Base-by-base conservation (phyloP, 1,140 invertebrate species). In the Ceratitis capitata region DNA sequence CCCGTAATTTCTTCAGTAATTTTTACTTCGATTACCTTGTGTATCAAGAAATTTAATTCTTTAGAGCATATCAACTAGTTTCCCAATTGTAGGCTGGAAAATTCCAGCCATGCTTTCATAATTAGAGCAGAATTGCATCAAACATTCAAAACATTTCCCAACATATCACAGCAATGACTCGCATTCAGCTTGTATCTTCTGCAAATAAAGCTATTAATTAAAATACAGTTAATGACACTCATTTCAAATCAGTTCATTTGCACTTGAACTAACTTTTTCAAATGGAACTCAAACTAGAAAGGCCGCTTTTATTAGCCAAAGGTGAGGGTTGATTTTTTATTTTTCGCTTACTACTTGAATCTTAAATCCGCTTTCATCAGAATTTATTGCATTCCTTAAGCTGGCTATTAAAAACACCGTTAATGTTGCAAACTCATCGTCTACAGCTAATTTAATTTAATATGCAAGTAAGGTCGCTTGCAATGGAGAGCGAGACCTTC, bases 381-480 rank as follows among this genome's bases (percentile, higher is more conserved):
- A 78, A 78, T 78, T 78, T 78, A 78, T 78, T 78, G 69, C 69
- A 78, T 42, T 45, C 69, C n/a, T 45, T 78, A 78, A 78, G 69
- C 69, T 78, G 39, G 69, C 9, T 45, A 78, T 78, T 78, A 45
- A 78, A 78, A 78, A 78, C 69, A 78, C 39, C 69, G 69, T 78
- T 78, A 78, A 78, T 23, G 32, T 45, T 32, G n/a, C 69, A 78
- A 32, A 45, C 69, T 45, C 69, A 78, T 78, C 69, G 39, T 78
- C 69, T 78, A 47, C 39, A 78, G 23, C 69, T 78, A 78, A 78
- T 78, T 78, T 78, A 45, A 78, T 78, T 78, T 78, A 69, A 45
- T 78, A 78, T 78, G 69, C 69, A 78, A 45, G n/a, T 45, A 78
- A 78, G 69, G 69, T 78, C 69, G 69, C 35, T 45, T 35, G 69